These are phyloP conservation scores for Pteromalus puparum DNA, from an alignment of 1,140 invertebrate genomes.

Conservation along the genomic window DNA sequence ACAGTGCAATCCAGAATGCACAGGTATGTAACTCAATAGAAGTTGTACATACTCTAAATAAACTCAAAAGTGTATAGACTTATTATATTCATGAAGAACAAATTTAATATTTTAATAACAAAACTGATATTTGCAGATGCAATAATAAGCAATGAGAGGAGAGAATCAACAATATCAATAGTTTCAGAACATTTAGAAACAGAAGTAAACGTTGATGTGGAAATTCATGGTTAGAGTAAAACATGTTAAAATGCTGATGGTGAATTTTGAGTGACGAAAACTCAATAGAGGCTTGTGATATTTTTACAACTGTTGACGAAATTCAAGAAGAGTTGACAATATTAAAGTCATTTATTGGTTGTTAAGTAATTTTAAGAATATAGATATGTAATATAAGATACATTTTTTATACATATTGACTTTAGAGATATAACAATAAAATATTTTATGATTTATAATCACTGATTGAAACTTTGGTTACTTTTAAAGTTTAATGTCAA, in stretches of 20 bases:
- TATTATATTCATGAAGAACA: slow-evolving; percentile 1
- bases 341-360: slow-evolving; percentile 18
- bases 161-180: slow-evolving; percentile 62
- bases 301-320: slow-evolving; percentile 25
- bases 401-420: slow-evolving; percentile 14
- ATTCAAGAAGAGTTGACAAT: slow-evolving; percentile 3
- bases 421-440: slow-evolving; percentile 4
- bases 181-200: slow-evolving; percentile 63
- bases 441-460: background rate
- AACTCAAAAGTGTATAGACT: slow-evolving; percentile 7
- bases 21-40: slow-evolving; percentile 58
- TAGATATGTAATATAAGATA: slow-evolving; percentile 18
- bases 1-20: slow-evolving; percentile 65
- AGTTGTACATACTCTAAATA: background rate
- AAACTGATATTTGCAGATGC: slow-evolving; percentile 58
- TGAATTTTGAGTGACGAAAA: too few relatives aligned
- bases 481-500: slow-evolving; percentile 1
- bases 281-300: slow-evolving; percentile 29
- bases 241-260: background rate
- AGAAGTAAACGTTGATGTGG: slow-evolving; percentile 60
- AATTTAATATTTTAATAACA: slow-evolving; percentile 20
- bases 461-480: background rate
- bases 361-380: background rate
- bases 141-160: slow-evolving; percentile 58
- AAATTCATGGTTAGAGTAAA: slow-evolving; percentile 32